phyloP scores from a whole-genome alignment of 2,113 vertebrate species.

The Progne subis region DNA sequence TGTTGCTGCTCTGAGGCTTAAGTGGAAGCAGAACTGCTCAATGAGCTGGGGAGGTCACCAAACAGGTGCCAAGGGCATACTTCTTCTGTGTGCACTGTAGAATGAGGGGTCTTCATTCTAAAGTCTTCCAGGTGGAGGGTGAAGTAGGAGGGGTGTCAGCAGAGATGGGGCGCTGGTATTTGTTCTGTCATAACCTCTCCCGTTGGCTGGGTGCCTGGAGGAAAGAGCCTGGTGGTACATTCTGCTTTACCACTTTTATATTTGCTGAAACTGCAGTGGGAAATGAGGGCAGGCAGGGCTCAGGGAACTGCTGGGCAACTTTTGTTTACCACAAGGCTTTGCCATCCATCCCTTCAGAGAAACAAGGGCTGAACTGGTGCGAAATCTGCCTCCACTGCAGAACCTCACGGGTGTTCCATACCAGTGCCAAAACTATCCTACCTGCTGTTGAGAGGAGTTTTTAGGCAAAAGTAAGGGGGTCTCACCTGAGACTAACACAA shows the following conservation, averaged over 20 bases:
- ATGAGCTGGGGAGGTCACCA: neutral
- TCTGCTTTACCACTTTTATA: neutral
- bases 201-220: neutral
- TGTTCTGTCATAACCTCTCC: constrained; percentile 3
- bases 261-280: neutral
- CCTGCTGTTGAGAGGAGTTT: neutral
- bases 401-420: neutral
- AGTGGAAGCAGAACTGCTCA: neutral
- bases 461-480: neutral
- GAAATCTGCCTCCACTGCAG: neutral
- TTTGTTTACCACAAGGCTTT: neutral
- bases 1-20: neutral
- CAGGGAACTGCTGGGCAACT: neutral
- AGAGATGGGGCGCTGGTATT: neutral
- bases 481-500: neutral
- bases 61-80: neutral
- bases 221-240: neutral
- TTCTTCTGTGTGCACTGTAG: neutral
- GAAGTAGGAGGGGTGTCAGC: neutral
- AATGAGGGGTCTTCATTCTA: neutral
- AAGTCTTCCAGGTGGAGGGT: neutral
- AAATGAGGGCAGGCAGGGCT: constrained; percentile 7
- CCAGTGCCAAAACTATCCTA: neutral
- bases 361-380: neutral
- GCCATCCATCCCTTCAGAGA: neutral